phyloP scores from a whole-genome alignment of 1,140 invertebrate species.

The Archegozetes longisetosus region DNA sequence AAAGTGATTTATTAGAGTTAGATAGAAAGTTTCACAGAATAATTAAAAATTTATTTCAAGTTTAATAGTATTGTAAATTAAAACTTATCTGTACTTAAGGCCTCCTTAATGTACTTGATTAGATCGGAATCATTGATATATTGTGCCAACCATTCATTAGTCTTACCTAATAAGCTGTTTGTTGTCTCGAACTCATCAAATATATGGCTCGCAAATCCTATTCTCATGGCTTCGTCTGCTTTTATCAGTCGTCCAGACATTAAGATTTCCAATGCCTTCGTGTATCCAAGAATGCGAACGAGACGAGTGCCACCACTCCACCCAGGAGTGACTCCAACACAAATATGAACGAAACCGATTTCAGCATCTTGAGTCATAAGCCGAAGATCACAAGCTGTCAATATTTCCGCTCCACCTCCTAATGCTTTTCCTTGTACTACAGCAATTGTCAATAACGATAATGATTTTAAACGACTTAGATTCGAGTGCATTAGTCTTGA shows the following conservation, averaged over 20 bases:
- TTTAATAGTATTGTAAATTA: too few relatives aligned
- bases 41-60: too few relatives aligned
- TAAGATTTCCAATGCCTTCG: constrained; percentile 33
- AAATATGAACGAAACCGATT: constrained; percentile 40
- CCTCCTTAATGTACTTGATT: too few relatives aligned
- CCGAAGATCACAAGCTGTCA: constrained; percentile 39
- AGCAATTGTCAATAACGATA: constrained; percentile 31
- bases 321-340: constrained; percentile 40
- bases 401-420: constrained; percentile 44
- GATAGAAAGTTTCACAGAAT: too few relatives aligned
- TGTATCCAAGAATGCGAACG: constrained; percentile 31
- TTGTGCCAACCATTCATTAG: too few relatives aligned
- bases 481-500: constrained; percentile 10
- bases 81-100: too few relatives aligned
- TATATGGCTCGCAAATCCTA: constrained; percentile 29
- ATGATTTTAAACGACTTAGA: background rate
- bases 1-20: too few relatives aligned
- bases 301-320: constrained; percentile 39
- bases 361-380: constrained; percentile 30
- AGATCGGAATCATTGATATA: too few relatives aligned
- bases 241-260: constrained; percentile 29
- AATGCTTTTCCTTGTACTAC: constrained; percentile 38
- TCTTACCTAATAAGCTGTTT: background rate
- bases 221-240: constrained; percentile 27
- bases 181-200: constrained; percentile 16